Evolutionary conservation across 1,140 invertebrate genomes (phyloP), one percentile per base, ranked within the genome.

Genomic region (Hermetia illucens): DNA sequence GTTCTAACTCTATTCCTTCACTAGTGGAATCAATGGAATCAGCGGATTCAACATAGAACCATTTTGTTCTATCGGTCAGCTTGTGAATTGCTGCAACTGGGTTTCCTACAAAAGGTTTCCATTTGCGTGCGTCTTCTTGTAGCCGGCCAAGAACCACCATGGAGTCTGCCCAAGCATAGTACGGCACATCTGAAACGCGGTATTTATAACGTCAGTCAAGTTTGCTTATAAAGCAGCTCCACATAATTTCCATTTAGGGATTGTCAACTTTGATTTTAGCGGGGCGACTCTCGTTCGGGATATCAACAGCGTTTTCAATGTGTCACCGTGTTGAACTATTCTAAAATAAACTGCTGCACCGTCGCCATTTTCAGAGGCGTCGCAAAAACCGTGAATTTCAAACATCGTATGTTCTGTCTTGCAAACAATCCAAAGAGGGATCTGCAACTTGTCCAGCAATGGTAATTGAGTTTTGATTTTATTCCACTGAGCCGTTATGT

Each of bases 191-290:
- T 4, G 37, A n/a, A 15, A 51, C 13, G 34, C n/a, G n/a, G n/a
- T n/a, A n/a, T n/a, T n/a, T n/a, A n/a, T n/a, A n/a, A n/a, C n/a
- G n/a, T n/a, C n/a, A n/a, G n/a, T n/a, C n/a, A n/a, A n/a, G n/a
- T n/a, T n/a, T n/a, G n/a, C n/a, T n/a, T n/a, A n/a, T n/a, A n/a
- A n/a, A n/a, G n/a, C n/a, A n/a, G n/a, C n/a, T n/a, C n/a, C n/a
- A n/a, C n/a, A n/a, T n/a, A n/a, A n/a, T n/a, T n/a, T n/a, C n/a
- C n/a, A n/a, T n/a, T n/a, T n/a, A n/a, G n/a, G n/a, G 8, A 72
- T 57, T 2, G 72, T n/a, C n/a, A n/a, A 71, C n/a, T 86, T 52
- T 32, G 10, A 6, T 20, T 34, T 34, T 4, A 34, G 6, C 15
- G 33, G 33, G 5, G 33, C 33, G 4, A 34, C 33, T 13, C 21